Percentiles rank a stretch among this genome's conserved stretches.
Conservation (phyloP, 2,888 invertebrate species). For the Caenorhabditis panamensis region DNA sequence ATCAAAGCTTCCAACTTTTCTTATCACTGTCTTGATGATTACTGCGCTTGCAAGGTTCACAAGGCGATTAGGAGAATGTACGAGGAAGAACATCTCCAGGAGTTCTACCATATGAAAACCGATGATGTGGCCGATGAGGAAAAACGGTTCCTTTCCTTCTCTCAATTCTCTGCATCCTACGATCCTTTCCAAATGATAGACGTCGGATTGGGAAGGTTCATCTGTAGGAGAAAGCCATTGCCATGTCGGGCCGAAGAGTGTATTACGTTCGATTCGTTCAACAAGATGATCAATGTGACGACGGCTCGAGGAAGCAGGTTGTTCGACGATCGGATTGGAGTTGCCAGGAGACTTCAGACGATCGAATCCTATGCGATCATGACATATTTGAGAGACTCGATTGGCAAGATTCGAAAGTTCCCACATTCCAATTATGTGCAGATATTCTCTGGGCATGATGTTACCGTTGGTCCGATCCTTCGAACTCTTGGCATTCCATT, state of each 20-base stretch:
- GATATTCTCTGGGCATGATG: constrained; percentile 73
- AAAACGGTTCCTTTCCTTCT: constrained; percentile 25
- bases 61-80: constrained; percentile 51
- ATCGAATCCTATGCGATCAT: constrained; percentile 61
- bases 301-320: constrained; percentile 57
- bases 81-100: constrained; percentile 37
- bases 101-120: constrained; percentile 36
- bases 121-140: constrained; percentile 44
- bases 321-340: constrained; percentile 47
- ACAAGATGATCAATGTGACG: constrained; percentile 64
- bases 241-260: constrained; percentile 53
- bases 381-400: constrained; percentile 43
- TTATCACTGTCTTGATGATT: constrained; percentile 63
- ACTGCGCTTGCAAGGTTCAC: constrained; percentile 56
- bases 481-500: constrained; percentile 66
- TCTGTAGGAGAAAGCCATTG: constrained; percentile 50
- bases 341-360: constrained; percentile 46
- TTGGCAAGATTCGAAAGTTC: constrained; percentile 48
- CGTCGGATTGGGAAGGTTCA: constrained; percentile 45
- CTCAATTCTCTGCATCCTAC: constrained; percentile 10
- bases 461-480: constrained; percentile 66
- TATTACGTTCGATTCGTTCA: constrained; percentile 50
- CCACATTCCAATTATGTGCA: constrained; percentile 66
- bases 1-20: constrained; percentile 64
- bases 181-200: constrained; percentile 64